Conservation (phyloP, 1,140 invertebrate genomes). For the Epicauta chinensis region DNA sequence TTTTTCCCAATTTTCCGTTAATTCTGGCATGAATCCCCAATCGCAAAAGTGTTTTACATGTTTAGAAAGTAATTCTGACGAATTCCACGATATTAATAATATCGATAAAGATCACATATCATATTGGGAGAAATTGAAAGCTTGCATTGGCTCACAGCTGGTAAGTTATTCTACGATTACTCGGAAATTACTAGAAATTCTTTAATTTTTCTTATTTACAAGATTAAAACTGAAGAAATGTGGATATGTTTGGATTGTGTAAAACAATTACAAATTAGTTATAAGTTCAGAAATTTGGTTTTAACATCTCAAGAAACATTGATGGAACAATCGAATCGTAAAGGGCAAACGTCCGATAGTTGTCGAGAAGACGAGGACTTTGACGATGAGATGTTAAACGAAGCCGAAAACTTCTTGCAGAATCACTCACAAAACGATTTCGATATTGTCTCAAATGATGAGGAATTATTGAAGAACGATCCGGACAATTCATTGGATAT, state of each 20-base stretch:
- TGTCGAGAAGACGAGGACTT: too few species aligned
- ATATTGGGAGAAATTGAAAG: constrained; percentile 7
- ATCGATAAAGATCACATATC: neutral
- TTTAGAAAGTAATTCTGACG: neutral
- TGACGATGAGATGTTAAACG: too few species aligned
- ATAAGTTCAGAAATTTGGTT: constrained; percentile 1
- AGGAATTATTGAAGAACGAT: too few species aligned
- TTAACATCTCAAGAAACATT: constrained; percentile 2
- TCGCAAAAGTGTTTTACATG: constrained; percentile 5
- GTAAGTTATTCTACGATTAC: neutral
- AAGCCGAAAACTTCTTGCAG: too few species aligned
- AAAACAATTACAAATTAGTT: constrained; percentile 1
- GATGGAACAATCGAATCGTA: neutral
- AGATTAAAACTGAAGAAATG: constrained; percentile 3
- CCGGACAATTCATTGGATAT: too few species aligned
- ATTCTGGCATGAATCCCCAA: neutral
- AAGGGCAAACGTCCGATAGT: neutral
- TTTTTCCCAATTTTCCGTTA: too few species aligned
- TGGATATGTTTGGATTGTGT: constrained; percentile 5
- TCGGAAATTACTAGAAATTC: neutral
- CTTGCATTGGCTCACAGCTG: constrained; percentile 1
- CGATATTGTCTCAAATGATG: too few species aligned
- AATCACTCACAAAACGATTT: too few species aligned
- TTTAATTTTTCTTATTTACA: too few species aligned
- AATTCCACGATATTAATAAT: neutral